These are phyloP conservation scores for Agrilus mali DNA, from an alignment of 2,888 invertebrate species.

Conservation along the genomic window DNA sequence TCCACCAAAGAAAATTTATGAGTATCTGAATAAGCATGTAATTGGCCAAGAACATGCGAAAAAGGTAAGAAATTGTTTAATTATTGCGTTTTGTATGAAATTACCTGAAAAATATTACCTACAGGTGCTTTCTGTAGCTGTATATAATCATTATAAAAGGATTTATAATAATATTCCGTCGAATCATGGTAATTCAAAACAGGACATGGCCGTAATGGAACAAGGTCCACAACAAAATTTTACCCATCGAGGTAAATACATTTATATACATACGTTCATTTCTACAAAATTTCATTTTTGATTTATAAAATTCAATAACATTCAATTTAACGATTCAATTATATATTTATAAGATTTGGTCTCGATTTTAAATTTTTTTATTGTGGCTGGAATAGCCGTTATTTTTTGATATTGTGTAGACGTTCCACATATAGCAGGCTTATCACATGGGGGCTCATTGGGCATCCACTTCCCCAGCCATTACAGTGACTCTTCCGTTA, in stretches of 20 bases:
- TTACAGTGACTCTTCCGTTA: conserved; percentile 21
- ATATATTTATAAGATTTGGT: no score
- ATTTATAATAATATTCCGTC: conserved; percentile 83
- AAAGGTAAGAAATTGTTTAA: conserved; percentile 40
- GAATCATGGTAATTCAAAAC: conserved; percentile 26
- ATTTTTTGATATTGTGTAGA: conserved; percentile 40
- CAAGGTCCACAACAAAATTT: conserved; percentile 56
- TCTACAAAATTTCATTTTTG: conserved; percentile 4
- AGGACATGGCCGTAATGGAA: conserved; percentile 43
- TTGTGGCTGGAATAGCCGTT: background rate
- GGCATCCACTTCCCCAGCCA: conserved; percentile 40
- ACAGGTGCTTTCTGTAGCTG: conserved; percentile 84
- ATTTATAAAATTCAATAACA: no score
- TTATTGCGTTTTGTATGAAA: no score
- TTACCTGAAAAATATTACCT: no score
- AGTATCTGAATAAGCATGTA: conserved; percentile 91
- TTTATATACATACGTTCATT: background rate
- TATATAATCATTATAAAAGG: conserved; percentile 98
- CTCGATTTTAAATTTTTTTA: no score
- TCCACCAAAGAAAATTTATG: conserved; percentile 92
- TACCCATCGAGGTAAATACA: conserved; percentile 53
- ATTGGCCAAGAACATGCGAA: conserved; percentile 96
- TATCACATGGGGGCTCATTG: conserved; percentile 54
- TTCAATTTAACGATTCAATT: no score
- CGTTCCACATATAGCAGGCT: conserved; percentile 72